Percentiles rank a stretch among this genome's conserved stretches.
Conservation (phyloP, 2,888 invertebrate species). For the Agrochola macilenta region DNA sequence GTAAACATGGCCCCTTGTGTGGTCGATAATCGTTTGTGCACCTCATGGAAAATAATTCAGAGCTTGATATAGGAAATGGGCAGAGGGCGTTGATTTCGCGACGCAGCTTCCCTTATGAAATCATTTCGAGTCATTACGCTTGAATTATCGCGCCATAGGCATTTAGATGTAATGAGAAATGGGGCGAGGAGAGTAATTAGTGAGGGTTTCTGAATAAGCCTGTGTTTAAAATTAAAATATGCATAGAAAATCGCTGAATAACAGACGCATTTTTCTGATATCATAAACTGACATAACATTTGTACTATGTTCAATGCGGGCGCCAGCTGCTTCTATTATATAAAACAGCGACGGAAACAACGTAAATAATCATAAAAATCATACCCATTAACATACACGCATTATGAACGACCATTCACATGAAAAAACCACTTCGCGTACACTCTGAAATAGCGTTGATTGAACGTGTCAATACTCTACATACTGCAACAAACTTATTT, state of each 20-base stretch:
- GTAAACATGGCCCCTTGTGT: constrained; percentile 77
- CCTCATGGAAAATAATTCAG: constrained; percentile 72
- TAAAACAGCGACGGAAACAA: constrained; percentile 14
- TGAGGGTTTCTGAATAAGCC: constrained; percentile 33
- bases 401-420: constrained; percentile 67
- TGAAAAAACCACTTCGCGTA: constrained; percentile 71
- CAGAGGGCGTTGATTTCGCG: constrained; percentile 62
- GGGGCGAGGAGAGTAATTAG: constrained; percentile 47
- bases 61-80: constrained; percentile 65
- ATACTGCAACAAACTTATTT: constrained; percentile 63
- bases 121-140: constrained; percentile 52
- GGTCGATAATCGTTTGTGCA: constrained; percentile 80
- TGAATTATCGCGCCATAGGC: constrained; percentile 52
- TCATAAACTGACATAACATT: constrained; percentile 1
- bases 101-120: constrained; percentile 47
- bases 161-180: constrained; percentile 56
- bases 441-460: constrained; percentile 73
- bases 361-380: constrained; percentile 48
- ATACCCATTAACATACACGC: constrained; percentile 56
- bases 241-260: constrained; percentile 14
- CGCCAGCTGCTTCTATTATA: constrained; percentile 13
- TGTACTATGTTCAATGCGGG: constrained; percentile 41
- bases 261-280: constrained; percentile 16
- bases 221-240: constrained; percentile 36
- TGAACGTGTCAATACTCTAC: constrained; percentile 76